Base-by-base conservation (phyloP, 1,140 invertebrate genomes). In the Pogonognathellus flavescens region DNA sequence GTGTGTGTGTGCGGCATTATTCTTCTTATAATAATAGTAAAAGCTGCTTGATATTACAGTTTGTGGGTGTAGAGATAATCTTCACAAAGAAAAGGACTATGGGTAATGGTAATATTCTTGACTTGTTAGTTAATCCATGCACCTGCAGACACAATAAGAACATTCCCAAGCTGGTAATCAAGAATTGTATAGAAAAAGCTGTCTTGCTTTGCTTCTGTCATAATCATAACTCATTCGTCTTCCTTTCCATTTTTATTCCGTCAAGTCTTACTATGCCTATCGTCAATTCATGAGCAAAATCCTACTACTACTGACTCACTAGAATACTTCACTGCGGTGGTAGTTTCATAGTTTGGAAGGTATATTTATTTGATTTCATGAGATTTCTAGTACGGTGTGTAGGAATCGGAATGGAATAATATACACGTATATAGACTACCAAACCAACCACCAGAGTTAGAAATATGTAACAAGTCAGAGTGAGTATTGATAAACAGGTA, bases 221-320 rank as follows among this genome's bases (percentile, higher is more conserved):
- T 41, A 76, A 76, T 76, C 70, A 76, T 76, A 76, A 76, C 70
- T 76, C 70, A 76, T 76, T 76, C 70, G n/a, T 76, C 70, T 76
- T 76, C 70, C 41, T 76, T n/a, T 50, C 41, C 31, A 14, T 57
- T 57, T 76, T 31, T n/a, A 9, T 18, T 49, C 41, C 31, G 16
- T 14, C 6, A 14, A 18, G 14, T 41, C 31, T 41, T 6, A 3
- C 1, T 41, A 41, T 41, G 1, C 31, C 6, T 41, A 41, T 41
- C 31, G 31, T 41, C 31, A 41, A 41, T 6, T 41, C 31, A 41
- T 41, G 31, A 41, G 31, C 31, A 41, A 41, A 41, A 41, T 41
- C 6, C 31, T 41, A 41, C 31, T 41, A 41, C 6, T 6, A 3
- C 31, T 41, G 31, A 41, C 6, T 41, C 6, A 41, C 31, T 6